Base-by-base conservation (phyloP, 2,113 vertebrate species). In the Pedionomus torquatus region DNA sequence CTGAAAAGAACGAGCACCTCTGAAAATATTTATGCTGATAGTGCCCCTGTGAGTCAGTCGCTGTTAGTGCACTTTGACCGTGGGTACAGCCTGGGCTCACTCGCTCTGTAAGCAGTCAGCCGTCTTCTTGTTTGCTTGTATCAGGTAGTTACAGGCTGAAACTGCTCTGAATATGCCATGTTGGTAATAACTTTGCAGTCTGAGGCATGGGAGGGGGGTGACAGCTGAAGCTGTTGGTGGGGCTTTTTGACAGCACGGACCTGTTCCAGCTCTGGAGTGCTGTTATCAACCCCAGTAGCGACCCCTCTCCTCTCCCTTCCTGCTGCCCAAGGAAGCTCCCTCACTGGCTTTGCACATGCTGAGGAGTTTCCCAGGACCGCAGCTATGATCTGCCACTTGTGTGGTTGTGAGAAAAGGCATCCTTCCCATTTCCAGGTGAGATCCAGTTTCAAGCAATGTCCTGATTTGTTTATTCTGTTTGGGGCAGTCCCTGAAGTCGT, bases 201-300 rank as follows among this genome's bases (percentile, higher is more conserved):
- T 0, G 2, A 33, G 49, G 55, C 13, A 20, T 17, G 18, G 18
- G 18, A 10, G 21, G 49, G 49, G 49, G 49, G 51, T 16, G 21
- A 1, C 37, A 44, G 61, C 71, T 86, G 85, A n/a, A 55, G 83
- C 25, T 74, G 55, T 51, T 0, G 0, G 10, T 13, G 26, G 46
- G 43, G 43, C 8, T 25, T 93, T 86, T 70, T 33, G 14, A 2
- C 20, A 4, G 57, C 4, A 0, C 10, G 16, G 20, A 2, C 11
- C 52, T 3, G 0, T 39, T 21, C 9, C 55, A 16, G 26, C 72
- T 41, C 54, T 4, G 2, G 77, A 10, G 69, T 1, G 1, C 61
- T 30, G 48, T 11, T 10, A 12, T 46, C 48, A 18, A 0, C 20
- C 4, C 5, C 0, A 1, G 2, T 7, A 28, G 43, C 0, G 2